phyloP scores from a whole-genome alignment of 2,113 vertebrate species.

The Dicentrarchus labrax region DNA sequence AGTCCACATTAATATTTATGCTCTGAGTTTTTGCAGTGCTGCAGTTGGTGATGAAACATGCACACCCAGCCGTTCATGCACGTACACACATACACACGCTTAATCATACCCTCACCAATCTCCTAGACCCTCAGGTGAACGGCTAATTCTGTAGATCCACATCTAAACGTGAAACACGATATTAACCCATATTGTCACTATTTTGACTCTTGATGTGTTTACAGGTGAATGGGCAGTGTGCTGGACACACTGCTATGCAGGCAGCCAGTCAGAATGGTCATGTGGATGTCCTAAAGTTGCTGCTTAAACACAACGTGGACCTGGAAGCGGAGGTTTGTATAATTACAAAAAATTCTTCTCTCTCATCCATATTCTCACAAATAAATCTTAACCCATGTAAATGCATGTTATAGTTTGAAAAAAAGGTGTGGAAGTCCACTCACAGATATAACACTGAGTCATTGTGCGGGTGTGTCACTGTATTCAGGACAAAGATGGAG shows the following conservation, averaged over 20 bases:
- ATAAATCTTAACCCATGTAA: neutral
- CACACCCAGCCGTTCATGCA: conserved; percentile 48
- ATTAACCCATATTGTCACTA: conserved; percentile 3
- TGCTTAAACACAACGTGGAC: conserved; percentile 98
- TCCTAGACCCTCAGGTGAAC: conserved; percentile 26
- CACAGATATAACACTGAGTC: conserved; percentile 19
- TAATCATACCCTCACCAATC: conserved; percentile 39
- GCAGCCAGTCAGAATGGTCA: conserved; percentile 99
- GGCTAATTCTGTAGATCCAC: conserved; percentile 32
- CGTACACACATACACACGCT: conserved; percentile 26
- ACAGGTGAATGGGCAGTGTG: conserved; percentile 98
- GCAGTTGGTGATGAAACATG: conserved; percentile 79
- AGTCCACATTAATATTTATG: conserved; percentile 84
- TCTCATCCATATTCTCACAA: neutral
- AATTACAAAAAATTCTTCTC: neutral
- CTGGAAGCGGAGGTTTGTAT: conserved; percentile 95
- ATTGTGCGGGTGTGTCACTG: conserved; percentile 40
- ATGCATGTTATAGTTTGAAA: too few species aligned
- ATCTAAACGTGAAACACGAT: conserved; percentile 29
- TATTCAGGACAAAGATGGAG: conserved; percentile 96
- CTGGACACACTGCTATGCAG: conserved; percentile 99
- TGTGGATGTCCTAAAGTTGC: conserved; percentile 96
- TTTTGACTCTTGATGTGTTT: conserved; percentile 52
- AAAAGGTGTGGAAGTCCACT: neutral
- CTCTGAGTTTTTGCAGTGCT: conserved; percentile 80